Conservation (phyloP, 2,113 vertebrate species). For the Archocentrus centrarchus region DNA sequence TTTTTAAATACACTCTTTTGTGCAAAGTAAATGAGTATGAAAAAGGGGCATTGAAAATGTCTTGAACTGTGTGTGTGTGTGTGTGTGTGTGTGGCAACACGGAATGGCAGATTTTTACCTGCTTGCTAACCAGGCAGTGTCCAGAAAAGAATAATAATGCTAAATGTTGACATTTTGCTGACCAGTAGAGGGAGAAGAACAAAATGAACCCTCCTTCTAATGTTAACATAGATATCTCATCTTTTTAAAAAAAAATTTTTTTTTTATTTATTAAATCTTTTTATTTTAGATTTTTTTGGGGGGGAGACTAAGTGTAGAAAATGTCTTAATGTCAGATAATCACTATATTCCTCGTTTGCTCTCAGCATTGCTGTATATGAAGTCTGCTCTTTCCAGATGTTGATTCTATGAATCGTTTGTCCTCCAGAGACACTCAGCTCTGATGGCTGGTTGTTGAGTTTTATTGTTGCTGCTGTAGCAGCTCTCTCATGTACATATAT, state of each 20-base stretch:
- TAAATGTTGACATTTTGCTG: conserved; percentile 5
- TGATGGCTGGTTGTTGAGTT: conserved; percentile 21
- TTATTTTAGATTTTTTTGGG: not conserved
- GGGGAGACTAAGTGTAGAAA: not conserved
- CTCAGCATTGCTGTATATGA: not conserved
- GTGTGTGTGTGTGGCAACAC: not conserved
- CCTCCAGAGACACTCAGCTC: conserved; percentile 3
- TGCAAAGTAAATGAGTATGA: not conserved
- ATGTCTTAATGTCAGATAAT: not conserved
- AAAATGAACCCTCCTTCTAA: not conserved
- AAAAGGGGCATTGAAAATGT: not conserved
- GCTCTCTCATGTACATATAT: conserved; percentile 59
- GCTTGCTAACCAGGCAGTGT: not conserved
- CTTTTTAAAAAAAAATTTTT: not conserved
- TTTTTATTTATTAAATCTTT: not conserved
- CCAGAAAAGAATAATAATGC: not conserved
- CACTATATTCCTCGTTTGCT: not conserved
- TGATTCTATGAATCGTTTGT: not conserved
- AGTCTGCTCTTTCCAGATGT: not conserved
- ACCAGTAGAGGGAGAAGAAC: not conserved
- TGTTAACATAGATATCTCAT: not conserved
- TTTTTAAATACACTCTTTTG: not conserved
- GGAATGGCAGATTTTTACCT: not conserved
- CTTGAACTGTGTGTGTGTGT: not conserved
- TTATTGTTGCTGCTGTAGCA: not conserved